These are phyloP conservation scores for Miniopterus natalensis DNA, from an alignment of 2,113 vertebrate species.

Conservation along the genomic window DNA sequence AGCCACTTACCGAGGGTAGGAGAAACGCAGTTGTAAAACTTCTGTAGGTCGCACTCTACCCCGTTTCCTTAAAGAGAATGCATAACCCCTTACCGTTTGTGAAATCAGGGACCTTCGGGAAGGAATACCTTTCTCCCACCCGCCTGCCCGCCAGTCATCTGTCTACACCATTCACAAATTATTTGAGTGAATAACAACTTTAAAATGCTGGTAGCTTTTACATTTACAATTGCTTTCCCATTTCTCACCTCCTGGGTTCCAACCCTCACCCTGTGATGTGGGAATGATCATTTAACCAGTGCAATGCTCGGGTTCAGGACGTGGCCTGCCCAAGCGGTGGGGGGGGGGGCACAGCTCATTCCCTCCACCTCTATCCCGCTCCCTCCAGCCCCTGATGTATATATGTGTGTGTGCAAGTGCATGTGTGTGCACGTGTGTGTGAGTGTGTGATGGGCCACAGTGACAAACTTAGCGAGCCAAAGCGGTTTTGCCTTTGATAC, in stretches of 20 bases:
- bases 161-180: not conserved
- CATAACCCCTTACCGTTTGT: not conserved
- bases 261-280: not conserved
- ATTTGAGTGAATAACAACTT: not conserved
- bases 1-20: conserved; percentile 87
- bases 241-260: not conserved
- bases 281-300: not conserved
- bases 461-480: not conserved
- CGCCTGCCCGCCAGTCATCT: not conserved
- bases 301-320: not conserved
- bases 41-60: conserved; percentile 87
- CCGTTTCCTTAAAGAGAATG: conserved; percentile 87
- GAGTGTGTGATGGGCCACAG: not conserved
- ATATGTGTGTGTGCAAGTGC: not conserved
- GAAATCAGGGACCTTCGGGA: too few species aligned
- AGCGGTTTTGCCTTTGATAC: not conserved
- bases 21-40: conserved; percentile 88
- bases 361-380: not conserved
- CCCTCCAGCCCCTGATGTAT: not conserved
- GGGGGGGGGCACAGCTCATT: not conserved
- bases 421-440: not conserved
- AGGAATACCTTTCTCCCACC: not conserved
- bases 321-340: not conserved
- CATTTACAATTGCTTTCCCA: not conserved
- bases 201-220: not conserved